phyloP scores from a whole-genome alignment of 2,888 invertebrate genomes.

The Pyrrhosoma nymphula region DNA sequence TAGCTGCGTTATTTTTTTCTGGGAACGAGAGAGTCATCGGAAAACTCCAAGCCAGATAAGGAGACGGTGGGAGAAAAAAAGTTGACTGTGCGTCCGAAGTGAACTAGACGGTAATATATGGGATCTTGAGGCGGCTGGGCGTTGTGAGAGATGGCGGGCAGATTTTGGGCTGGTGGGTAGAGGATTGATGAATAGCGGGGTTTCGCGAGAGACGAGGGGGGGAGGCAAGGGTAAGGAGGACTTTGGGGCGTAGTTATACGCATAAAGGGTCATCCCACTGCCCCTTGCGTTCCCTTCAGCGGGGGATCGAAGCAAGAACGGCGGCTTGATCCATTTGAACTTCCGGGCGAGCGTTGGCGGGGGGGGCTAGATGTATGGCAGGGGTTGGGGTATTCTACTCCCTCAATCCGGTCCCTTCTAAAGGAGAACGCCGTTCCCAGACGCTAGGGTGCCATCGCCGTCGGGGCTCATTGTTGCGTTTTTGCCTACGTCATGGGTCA shows the following conservation, averaged over 20 bases:
- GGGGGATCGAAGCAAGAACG: conserved; percentile 57
- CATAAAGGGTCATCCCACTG: conserved; percentile 33
- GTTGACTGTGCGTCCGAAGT: background rate
- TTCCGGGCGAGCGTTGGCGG: background rate
- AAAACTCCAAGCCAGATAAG: background rate
- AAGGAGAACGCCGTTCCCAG: background rate
- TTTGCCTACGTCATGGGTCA: conserved; percentile 55
- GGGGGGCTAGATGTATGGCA: background rate
- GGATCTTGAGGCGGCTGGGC: background rate
- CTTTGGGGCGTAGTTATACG: background rate
- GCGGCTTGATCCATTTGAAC: conserved; percentile 57
- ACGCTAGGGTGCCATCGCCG: background rate
- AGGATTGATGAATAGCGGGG: conserved; percentile 5
- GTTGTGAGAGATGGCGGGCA: background rate
- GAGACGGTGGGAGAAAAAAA: background rate
- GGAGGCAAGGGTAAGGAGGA: background rate
- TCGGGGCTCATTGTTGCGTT: conserved; percentile 34
- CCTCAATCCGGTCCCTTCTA: background rate
- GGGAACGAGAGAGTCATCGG: background rate
- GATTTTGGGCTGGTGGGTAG: background rate
- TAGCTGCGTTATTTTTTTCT: background rate
- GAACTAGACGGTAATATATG: conserved; percentile 54
- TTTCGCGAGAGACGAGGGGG: background rate
- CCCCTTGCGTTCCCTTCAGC: background rate
- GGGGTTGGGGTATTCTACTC: background rate